Conservation (phyloP, 2,113 vertebrate genomes). For the Australoheros scitulus region DNA sequence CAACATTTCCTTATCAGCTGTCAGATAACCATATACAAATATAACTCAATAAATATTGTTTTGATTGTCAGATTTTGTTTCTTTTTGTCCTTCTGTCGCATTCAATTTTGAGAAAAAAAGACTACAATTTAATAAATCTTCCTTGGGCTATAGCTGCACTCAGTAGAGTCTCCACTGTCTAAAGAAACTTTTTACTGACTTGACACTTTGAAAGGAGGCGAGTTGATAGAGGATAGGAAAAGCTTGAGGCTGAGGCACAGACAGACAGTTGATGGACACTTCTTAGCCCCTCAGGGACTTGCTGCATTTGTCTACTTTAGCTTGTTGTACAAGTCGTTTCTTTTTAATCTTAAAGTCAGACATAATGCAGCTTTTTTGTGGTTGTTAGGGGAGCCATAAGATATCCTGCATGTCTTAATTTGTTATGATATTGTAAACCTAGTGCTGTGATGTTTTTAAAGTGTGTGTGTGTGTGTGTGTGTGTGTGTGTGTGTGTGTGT, state of each 20-base stretch:
- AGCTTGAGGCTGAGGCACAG: conserved; percentile 46
- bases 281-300: conserved; percentile 54
- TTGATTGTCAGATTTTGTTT: background rate
- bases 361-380: conserved; percentile 21
- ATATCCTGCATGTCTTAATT: background rate
- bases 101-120: conserved; percentile 33
- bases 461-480: no score
- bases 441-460: background rate
- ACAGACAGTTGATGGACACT: conserved; percentile 67
- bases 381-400: background rate
- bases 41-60: conserved; percentile 7
- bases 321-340: conserved; percentile 59
- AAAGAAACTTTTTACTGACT: conserved; percentile 62
- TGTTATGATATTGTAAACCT: background rate
- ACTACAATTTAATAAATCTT: conserved; percentile 34
- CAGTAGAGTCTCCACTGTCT: conserved; percentile 53
- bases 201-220: conserved; percentile 70
- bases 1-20: background rate
- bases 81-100: conserved; percentile 8
- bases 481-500: no score
- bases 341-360: conserved; percentile 56
- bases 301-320: conserved; percentile 53
- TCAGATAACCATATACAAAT: background rate
- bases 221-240: conserved; percentile 55
- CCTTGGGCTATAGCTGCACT: conserved; percentile 45